Conservation (phyloP, 2,888 invertebrate genomes). For the Melieria picta region DNA sequence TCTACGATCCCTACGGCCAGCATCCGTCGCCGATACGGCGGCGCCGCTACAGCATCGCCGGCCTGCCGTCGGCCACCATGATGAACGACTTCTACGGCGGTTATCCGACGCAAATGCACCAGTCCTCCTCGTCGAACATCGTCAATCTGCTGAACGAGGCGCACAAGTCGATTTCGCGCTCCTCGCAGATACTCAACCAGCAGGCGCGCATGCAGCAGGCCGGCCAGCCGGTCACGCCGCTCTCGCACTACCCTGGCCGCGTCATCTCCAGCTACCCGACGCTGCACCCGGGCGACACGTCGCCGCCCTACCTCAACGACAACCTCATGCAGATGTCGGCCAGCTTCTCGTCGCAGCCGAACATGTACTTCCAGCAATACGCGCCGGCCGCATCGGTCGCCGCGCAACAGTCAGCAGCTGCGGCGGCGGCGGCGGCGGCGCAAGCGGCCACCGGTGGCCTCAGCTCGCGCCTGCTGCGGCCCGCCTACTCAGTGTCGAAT, state of each 20-base stretch:
- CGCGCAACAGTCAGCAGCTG: constrained; percentile 50
- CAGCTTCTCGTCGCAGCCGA: constrained; percentile 66
- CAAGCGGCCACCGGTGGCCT: constrained; percentile 48
- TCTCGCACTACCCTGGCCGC: constrained; percentile 58
- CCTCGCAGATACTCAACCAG: constrained; percentile 64
- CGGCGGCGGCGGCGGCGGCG: constrained; percentile 49
- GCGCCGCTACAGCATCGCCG: constrained; percentile 66
- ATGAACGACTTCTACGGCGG: constrained; percentile 64
- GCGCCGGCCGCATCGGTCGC: constrained; percentile 46
- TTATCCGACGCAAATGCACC: constrained; percentile 50
- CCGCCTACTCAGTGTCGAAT: constrained; percentile 64
- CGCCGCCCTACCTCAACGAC: constrained; percentile 63
- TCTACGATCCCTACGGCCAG: constrained; percentile 56
- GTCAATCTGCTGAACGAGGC: constrained; percentile 66
- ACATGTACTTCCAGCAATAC: constrained; percentile 65
- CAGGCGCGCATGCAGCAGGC: constrained; percentile 59
- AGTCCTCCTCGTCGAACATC: constrained; percentile 64
- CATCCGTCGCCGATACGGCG: constrained; percentile 62
- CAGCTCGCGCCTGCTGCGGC: constrained; percentile 57
- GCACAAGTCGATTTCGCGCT: constrained; percentile 66
- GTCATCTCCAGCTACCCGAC: constrained; percentile 64
- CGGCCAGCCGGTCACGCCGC: constrained; percentile 55
- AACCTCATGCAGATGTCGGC: constrained; percentile 66
- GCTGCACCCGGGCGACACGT: constrained; percentile 61
- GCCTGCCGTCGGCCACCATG: constrained; percentile 65